A percentile compares a stretch with the other conserved stretches of the same genome.
Evolutionary conservation across 2,113 vertebrate genomes (phyloP).

Genomic region (Nannospalax galili): DNA sequence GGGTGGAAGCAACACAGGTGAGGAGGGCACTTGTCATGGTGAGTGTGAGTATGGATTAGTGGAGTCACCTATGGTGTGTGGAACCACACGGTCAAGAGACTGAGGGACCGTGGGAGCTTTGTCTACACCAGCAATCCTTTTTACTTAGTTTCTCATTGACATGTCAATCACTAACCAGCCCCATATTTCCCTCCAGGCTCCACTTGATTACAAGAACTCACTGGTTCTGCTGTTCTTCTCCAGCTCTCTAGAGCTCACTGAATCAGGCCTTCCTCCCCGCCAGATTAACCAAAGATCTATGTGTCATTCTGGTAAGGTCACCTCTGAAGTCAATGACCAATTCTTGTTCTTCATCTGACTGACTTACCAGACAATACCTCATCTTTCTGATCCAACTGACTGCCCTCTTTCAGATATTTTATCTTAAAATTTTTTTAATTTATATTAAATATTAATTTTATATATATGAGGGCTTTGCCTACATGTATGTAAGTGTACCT

Average conservation of each 20-base stretch:
- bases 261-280: background rate
- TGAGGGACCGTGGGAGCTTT: too few relatives aligned
- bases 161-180: background rate
- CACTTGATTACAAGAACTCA: background rate
- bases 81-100: background rate
- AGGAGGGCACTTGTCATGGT: rapidly evolving
- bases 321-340: background rate
- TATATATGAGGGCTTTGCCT: too few relatives aligned
- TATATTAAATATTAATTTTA: too few relatives aligned
- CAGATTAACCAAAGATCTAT: background rate
- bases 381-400: background rate
- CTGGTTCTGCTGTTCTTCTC: background rate
- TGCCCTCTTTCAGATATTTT: background rate
- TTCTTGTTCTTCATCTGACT: background rate
- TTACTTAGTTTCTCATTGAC: background rate
- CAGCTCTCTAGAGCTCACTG: background rate
- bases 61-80: rapidly evolving
- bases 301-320: background rate
- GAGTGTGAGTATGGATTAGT: background rate
- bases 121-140: background rate
- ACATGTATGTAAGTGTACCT: too few relatives aligned
- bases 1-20: background rate
- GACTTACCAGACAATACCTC: background rate
- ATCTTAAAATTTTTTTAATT: too few relatives aligned
- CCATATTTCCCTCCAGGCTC: background rate